Base-by-base conservation (phyloP, 2,113 vertebrate genomes). In the Marcusenius ussheri region DNA sequence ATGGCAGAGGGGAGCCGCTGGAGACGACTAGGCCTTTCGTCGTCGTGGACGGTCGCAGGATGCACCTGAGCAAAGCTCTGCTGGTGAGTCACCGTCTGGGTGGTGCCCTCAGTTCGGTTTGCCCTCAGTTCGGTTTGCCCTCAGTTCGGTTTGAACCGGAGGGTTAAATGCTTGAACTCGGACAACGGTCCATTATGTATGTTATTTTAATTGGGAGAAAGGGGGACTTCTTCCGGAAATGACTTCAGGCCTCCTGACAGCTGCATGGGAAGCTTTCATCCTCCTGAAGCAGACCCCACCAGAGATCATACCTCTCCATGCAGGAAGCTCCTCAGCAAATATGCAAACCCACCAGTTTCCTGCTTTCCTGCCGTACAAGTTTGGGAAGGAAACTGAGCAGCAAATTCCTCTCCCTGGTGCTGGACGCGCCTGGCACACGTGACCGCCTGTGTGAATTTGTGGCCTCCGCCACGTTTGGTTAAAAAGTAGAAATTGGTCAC, bases 21-120 rank as follows among this genome's bases (percentile, higher is more conserved):
- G 93, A 91, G 88, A 95, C 83, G 74, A 96, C 94, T 0, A 93
- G 91, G 27, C 95, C 95, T 7, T 96, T 96, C 84, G n/a, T 93
- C 58, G 50, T 96, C 62, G 91, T 95, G 88, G 93, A 93, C 21
- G 94, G 95, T 77, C 92, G 62, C 88, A 93, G 94, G 85, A 92
- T 80, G 83, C 95, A 92, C 89, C 93, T 96, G 5, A 74, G 89
- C 24, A 91, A 95, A 27, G 93, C 94, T 2, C 91, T 96, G 0
- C 94, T 94, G 95, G 96, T 96, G 5, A 93, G 94, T 10, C 47
- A 1, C 21, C 21, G 8, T 62, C 0, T 27, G 62, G 62, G 62
- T 39, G 35, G 31, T 19, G 42, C 19, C 83, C 46, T n/a, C 46
- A 8, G 21, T 24, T 49, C n/a, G 47, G 24, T 74, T 49, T 45